A percentile compares a stretch with the other conserved stretches of the same genome.
These are phyloP conservation scores for Onychomys arenicola DNA, from an alignment of 2,797 vertebrate species.

Conservation along the genomic window DNA sequence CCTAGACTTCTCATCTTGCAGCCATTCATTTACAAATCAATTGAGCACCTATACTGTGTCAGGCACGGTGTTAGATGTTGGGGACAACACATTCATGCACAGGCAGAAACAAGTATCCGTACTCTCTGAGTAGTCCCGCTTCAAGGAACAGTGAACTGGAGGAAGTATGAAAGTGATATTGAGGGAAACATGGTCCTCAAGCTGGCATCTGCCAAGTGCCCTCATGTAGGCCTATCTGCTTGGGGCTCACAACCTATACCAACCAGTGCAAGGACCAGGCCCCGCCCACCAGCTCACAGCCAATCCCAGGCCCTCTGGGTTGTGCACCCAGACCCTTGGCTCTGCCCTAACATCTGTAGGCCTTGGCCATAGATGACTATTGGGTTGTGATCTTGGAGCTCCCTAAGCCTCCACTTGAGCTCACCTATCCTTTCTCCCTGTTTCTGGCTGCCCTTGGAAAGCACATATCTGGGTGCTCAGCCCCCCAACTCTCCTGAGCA, in stretches of 20 bases:
- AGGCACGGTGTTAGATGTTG: background rate
- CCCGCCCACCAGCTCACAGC: background rate
- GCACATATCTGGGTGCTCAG: background rate
- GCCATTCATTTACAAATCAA: background rate
- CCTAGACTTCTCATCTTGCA: background rate
- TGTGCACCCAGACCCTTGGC: background rate
- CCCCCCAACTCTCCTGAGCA: background rate
- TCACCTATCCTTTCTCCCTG: background rate
- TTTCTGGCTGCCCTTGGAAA: background rate
- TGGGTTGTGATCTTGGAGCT: conserved; percentile 31
- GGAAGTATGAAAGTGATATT: background rate
- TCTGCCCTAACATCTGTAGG: background rate
- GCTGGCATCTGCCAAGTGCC: background rate
- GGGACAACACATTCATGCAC: background rate
- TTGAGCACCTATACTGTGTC: background rate
- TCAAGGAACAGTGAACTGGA: background rate
- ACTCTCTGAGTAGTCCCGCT: background rate
- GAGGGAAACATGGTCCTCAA: background rate
- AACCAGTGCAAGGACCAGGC: background rate
- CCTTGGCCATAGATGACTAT: background rate
- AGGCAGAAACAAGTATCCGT: background rate
- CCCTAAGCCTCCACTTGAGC: background rate
- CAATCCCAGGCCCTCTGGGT: background rate
- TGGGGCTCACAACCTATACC: background rate
- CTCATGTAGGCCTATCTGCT: background rate